A percentile compares a stretch with the other conserved stretches of the same genome.
phyloP scores from a whole-genome alignment of 2,888 invertebrate genomes.

The Boloria euphrosyne region DNA sequence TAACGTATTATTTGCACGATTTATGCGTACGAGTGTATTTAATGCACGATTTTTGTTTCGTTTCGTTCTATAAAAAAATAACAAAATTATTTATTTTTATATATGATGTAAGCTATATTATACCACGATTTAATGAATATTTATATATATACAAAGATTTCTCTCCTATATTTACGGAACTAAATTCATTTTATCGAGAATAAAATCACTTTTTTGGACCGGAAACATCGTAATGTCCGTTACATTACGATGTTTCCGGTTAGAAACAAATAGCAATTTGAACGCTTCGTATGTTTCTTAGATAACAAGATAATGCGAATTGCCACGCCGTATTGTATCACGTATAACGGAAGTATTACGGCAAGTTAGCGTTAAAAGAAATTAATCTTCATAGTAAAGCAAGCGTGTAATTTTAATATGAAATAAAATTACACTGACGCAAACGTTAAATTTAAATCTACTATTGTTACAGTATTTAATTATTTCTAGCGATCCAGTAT shows the following conservation, averaged over 20 bases:
- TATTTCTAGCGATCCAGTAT: neutral
- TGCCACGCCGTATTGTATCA: slow-evolving; percentile 28
- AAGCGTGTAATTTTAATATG: slow-evolving; percentile 16
- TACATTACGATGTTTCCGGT: too few species aligned
- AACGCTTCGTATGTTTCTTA: slow-evolving; percentile 35
- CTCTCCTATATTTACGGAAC: neutral
- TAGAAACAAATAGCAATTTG: slow-evolving; percentile 31
- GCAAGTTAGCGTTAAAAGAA: slow-evolving; percentile 24
- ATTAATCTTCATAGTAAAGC: slow-evolving; percentile 7
- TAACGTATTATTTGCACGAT: too few species aligned
- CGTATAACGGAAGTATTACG: slow-evolving; percentile 35
- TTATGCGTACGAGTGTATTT: too few species aligned
- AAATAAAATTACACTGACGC: neutral
- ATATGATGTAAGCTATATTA: too few species aligned
- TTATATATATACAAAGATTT: neutral
- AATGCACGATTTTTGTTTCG: too few species aligned
- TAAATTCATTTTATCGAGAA: slow-evolving; percentile 8
- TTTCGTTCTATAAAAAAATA: too few species aligned
- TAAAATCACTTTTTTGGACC: slow-evolving; percentile 16
- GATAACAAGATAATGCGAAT: slow-evolving; percentile 37
- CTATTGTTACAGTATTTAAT: neutral
- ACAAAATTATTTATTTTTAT: too few species aligned
- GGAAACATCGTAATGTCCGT: slow-evolving; percentile 28
- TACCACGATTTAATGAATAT: neutral
- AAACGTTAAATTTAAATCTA: slow-evolving; percentile 1